Evolutionary conservation across 1,140 invertebrate genomes (phyloP).

Genomic region (Trichomalopsis sarcophagae): DNA sequence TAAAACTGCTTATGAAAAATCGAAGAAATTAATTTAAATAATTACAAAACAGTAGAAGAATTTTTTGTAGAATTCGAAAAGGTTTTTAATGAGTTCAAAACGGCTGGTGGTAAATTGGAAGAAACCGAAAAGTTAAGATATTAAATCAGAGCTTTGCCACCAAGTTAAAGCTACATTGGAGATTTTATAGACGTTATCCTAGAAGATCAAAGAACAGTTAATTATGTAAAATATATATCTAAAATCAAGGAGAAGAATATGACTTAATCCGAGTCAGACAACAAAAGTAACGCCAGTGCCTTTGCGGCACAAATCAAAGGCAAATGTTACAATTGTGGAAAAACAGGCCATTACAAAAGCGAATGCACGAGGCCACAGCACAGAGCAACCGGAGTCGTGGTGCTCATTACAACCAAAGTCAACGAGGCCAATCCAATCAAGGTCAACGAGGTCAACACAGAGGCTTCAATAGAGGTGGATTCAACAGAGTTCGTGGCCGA

Average conservation of each 20-base stretch:
- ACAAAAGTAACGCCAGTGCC: slow-evolving; percentile 54
- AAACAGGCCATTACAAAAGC: background rate
- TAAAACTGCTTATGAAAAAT: background rate
- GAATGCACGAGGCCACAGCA: too few relatives aligned
- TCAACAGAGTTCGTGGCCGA: slow-evolving; percentile 56
- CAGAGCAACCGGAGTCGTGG: too few relatives aligned
- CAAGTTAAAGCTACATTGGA: background rate
- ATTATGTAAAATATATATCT: too few relatives aligned
- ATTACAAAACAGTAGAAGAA: background rate
- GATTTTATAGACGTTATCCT: too few relatives aligned
- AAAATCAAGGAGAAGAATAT: background rate
- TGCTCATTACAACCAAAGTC: background rate
- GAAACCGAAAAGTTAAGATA: too few relatives aligned
- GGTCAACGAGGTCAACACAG: slow-evolving; percentile 45
- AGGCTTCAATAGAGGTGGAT: slow-evolving; percentile 66
- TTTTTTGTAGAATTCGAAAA: background rate
- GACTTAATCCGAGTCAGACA: slow-evolving; percentile 59
- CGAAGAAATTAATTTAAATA: background rate
- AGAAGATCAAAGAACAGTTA: too few relatives aligned
- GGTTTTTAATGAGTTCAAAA: too few relatives aligned
- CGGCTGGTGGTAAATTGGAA: too few relatives aligned
- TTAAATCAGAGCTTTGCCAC: too few relatives aligned
- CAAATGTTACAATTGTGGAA: background rate
- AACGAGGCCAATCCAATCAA: background rate
- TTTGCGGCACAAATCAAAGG: too few relatives aligned